Conservation (phyloP, 1,140 invertebrate genomes). For the Archivesica marissinica region DNA sequence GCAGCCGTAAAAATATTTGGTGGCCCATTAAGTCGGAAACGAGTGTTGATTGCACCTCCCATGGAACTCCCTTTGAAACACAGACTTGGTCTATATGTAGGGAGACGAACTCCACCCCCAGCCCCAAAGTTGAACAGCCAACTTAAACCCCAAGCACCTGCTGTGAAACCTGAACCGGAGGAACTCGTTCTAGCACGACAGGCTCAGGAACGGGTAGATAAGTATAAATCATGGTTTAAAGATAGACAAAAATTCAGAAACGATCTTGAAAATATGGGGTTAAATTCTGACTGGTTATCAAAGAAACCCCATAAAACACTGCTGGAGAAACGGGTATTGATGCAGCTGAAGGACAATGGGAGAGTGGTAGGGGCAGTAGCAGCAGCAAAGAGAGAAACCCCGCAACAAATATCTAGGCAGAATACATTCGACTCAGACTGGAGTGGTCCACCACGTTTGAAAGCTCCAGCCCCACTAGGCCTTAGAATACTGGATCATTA, state of each 20-base stretch:
- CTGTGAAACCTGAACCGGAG: constrained; percentile 55
- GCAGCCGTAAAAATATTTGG: constrained; percentile 82
- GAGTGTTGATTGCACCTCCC: constrained; percentile 76
- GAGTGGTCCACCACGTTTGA: constrained; percentile 66
- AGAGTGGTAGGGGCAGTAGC: constrained; percentile 21
- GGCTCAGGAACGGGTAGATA: constrained; percentile 69
- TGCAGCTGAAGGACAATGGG: constrained; percentile 60
- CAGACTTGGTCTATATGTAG: constrained; percentile 72
- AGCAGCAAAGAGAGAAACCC: background rate
- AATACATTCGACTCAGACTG: constrained; percentile 43
- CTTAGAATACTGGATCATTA: constrained; percentile 77
- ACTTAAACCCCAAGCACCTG: constrained; percentile 63
- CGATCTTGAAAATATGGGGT: constrained; percentile 78
- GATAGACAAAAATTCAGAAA: constrained; percentile 77
- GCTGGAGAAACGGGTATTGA: constrained; percentile 76
- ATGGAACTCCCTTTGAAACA: constrained; percentile 80
- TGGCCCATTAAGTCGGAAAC: constrained; percentile 76
- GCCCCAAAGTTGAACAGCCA: constrained; percentile 65
- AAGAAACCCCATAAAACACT: constrained; percentile 79
- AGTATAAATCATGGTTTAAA: constrained; percentile 78
- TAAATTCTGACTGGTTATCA: constrained; percentile 76
- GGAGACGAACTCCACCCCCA: constrained; percentile 58
- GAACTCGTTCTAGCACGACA: constrained; percentile 65
- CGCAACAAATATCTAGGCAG: constrained; percentile 39
- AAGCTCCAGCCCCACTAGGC: constrained; percentile 76